Conservation (phyloP, 2,113 vertebrate species). For the Falcunculus frontatus region DNA sequence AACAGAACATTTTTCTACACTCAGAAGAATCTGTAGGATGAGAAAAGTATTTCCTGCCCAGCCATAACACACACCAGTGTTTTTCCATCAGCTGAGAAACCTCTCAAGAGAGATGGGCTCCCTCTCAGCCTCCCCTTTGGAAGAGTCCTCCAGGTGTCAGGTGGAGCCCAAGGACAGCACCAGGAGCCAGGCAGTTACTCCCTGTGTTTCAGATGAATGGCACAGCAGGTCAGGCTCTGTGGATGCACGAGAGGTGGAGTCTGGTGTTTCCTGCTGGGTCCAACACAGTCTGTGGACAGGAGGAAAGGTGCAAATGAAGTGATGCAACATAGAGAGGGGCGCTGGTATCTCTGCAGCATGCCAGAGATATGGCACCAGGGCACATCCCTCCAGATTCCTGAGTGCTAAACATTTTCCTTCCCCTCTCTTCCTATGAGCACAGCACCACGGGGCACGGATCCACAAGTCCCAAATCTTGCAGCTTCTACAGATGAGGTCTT, state of each 20-base stretch:
- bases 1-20: neutral
- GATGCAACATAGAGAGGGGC: neutral
- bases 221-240: neutral
- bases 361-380: neutral
- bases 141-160: neutral
- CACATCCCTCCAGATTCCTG: neutral
- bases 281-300: neutral
- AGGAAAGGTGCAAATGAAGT: neutral
- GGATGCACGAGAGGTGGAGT: neutral
- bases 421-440: neutral
- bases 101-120: neutral
- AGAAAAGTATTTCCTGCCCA: neutral
- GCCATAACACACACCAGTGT: neutral
- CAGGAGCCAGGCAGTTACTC: neutral
- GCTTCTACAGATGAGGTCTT: neutral
- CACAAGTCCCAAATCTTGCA: neutral
- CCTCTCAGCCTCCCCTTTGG: neutral
- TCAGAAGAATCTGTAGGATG: neutral
- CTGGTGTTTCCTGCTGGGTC: neutral
- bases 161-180: neutral
- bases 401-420: neutral
- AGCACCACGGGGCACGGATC: accelerated
- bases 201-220: neutral
- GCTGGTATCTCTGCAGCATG: neutral
- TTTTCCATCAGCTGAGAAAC: neutral